Base-by-base conservation (phyloP, 2,797 vertebrate genomes). In the Lateolabrax maculatus region DNA sequence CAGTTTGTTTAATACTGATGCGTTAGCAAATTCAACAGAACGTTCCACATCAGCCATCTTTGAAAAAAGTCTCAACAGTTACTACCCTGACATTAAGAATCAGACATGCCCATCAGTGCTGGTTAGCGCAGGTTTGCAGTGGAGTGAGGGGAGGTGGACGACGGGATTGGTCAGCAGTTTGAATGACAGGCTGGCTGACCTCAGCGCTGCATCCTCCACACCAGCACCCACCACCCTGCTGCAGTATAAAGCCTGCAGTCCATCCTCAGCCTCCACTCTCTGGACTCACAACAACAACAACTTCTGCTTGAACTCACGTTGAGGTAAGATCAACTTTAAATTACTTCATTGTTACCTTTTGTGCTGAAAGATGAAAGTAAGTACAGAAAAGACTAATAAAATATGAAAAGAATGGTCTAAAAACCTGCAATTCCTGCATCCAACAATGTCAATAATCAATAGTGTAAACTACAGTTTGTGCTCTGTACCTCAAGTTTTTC, bases 121-220 rank as follows among this genome's bases (percentile, higher is more conserved):
- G 62, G 15, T 49, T 11, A 21, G 71, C 43, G 62, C 75, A 39
- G 43, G 39, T 49, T 5, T 56, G 60, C 65, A 64, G 86, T 92
- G 89, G 91, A 92, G 90, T 93, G 92, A 93, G 86, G 71, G 81
- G 85, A 78, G 87, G 79, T 71, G 83, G 52, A 67, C n/a, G 2
- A 46, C 34, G 3, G 62, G 67, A 94, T 95, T 94, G 94, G 94
- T 79, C 90, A 43, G 79, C 46, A 2, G 56, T 49, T 48, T 82
- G 92, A 93, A 9, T 78, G 92, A 76, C 90, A 91, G 85, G 31
- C n/a, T 23, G 57, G 62, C 72, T 73, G 86, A 83, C 78, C 81
- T 83, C 83, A 78, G 71, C n/a, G 2, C 80, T 65, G 55, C 65
- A 34, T 46, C 70, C 81, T 77, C 75, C 46, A 29, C 79, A 52